These are phyloP conservation scores for Rhorus exstirpatorius DNA, from an alignment of 2,888 invertebrate species.

Conservation along the genomic window DNA sequence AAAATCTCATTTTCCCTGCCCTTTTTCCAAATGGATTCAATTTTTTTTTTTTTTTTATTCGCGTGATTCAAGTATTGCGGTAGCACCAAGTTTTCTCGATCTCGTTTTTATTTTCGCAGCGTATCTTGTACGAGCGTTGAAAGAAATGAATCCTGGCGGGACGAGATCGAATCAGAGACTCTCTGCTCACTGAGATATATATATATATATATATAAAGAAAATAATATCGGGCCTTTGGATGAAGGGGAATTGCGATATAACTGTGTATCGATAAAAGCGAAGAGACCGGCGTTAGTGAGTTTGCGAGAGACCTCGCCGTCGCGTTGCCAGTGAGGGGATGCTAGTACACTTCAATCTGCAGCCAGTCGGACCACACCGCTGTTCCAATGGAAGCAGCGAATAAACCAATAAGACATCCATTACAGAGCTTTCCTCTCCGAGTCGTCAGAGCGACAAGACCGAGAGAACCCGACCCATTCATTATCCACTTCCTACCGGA, in stretches of 20 bases:
- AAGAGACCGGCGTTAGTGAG: slow-evolving; percentile 32
- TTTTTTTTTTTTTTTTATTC: not conserved
- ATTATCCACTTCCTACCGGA: slow-evolving; percentile 66
- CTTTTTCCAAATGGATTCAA: not conserved
- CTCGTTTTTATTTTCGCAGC: not conserved
- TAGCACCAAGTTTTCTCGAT: slow-evolving; percentile 1
- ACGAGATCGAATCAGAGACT: slow-evolving; percentile 63
- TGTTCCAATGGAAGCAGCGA: slow-evolving; percentile 72
- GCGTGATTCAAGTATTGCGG: not conserved
- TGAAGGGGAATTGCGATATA: slow-evolving; percentile 77
- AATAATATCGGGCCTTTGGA: slow-evolving; percentile 77
- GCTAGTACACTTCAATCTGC: not conserved
- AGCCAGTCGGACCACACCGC: slow-evolving; percentile 66
- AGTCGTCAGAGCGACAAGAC: slow-evolving; percentile 29
- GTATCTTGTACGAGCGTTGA: slow-evolving; percentile 7
- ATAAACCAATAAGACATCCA: slow-evolving; percentile 82
- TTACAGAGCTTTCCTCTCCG: slow-evolving; percentile 70
- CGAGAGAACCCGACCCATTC: slow-evolving; percentile 63
- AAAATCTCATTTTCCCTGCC: not conserved
- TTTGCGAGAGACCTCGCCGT: slow-evolving; percentile 22
- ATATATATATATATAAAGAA: slow-evolving; percentile 51
- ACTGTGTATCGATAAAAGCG: slow-evolving; percentile 51
- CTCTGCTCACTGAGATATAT: slow-evolving; percentile 73
- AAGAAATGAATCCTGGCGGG: slow-evolving; percentile 54
- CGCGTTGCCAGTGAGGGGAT: not conserved